phyloP scores from a whole-genome alignment of 2,113 vertebrate species.

The Dromiciops gliroides region DNA sequence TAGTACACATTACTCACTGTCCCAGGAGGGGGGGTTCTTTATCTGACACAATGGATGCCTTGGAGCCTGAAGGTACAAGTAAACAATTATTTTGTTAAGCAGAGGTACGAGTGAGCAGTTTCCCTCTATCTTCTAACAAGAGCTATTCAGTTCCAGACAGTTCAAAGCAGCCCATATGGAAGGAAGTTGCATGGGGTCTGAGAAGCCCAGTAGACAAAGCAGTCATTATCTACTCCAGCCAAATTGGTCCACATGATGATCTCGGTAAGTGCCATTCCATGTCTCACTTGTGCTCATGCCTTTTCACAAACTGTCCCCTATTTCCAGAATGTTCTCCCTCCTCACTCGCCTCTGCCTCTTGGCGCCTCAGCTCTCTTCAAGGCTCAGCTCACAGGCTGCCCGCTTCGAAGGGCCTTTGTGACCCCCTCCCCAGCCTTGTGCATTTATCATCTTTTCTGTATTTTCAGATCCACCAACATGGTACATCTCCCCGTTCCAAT shows the following conservation, averaged over 20 bases:
- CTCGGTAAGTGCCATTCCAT: not conserved
- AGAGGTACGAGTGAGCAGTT: not conserved
- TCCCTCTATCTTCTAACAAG: not conserved
- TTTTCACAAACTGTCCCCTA: not conserved
- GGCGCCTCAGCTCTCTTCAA: not conserved
- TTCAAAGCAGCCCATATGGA: not conserved
- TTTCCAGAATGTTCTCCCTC: not conserved
- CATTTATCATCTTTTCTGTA: not conserved
- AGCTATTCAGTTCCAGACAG: not conserved
- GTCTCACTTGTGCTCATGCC: not conserved
- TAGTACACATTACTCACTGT: not conserved
- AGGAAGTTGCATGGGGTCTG: not conserved
- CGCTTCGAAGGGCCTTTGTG: not conserved
- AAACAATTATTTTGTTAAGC: not conserved
- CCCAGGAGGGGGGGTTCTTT: not conserved
- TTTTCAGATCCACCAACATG: not conserved
- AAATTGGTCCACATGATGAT: not conserved
- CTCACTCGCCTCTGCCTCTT: not conserved
- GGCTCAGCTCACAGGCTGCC: not conserved
- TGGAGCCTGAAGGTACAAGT: not conserved
- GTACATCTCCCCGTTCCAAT: not conserved
- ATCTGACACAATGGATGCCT: not conserved
- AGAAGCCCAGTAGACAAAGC: not conserved
- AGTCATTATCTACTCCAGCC: not conserved
- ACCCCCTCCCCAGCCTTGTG: not conserved